A percentile compares a stretch with the other conserved stretches of the same genome.
Conservation (phyloP, 2,797 vertebrate species). For the Dryobates pubescens region DNA sequence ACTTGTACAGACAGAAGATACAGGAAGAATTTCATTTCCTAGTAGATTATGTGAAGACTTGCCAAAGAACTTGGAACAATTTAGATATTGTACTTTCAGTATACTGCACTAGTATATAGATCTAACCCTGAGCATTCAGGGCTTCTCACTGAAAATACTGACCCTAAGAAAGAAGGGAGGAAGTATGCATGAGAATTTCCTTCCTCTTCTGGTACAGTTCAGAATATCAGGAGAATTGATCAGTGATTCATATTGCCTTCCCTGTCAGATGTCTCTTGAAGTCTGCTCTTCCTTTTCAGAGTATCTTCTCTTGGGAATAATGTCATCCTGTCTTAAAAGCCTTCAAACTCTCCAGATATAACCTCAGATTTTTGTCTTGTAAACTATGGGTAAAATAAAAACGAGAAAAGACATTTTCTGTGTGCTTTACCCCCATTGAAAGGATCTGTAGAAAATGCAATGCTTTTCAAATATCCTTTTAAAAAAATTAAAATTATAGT, state of each 20-base stretch:
- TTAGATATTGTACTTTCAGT: constrained; percentile 26
- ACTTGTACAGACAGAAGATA: constrained; percentile 29
- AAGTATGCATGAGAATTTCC: background rate
- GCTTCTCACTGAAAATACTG: background rate
- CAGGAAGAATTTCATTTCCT: constrained; percentile 60
- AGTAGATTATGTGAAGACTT: constrained; percentile 50
- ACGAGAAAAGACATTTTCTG: background rate
- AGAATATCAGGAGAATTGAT: background rate
- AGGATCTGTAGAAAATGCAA: background rate
- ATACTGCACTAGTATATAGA: background rate
- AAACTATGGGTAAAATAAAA: background rate
- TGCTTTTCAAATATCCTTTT: background rate
- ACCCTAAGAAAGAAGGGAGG: background rate
- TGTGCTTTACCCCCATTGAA: background rate
- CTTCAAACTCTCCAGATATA: background rate
- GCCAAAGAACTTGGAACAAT: constrained; percentile 59
- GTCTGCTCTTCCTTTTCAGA: background rate
- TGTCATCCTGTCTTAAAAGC: background rate
- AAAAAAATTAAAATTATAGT: background rate
- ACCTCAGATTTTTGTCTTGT: background rate
- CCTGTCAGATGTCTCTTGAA: background rate
- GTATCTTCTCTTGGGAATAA: background rate
- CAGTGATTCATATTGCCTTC: background rate
- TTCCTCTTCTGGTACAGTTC: background rate
- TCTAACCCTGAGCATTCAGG: background rate